Evolutionary conservation across 2,888 invertebrate species (phyloP), one percentile per base, ranked within the genome.

Genomic region (Bellardia bayeri): DNA sequence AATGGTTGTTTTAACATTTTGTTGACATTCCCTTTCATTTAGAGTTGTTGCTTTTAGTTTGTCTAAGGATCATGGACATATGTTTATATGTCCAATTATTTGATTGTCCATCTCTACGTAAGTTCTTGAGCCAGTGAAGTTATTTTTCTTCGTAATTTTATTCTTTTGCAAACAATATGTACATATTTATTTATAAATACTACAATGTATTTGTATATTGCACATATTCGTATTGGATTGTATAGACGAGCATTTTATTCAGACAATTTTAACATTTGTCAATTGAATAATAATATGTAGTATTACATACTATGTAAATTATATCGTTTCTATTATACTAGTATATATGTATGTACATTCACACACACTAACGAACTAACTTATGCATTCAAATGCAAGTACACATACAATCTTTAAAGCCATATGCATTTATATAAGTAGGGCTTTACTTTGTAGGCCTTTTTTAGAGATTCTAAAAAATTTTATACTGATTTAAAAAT

Each of bases 1-100:
- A 84, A 84, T 80, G 16, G 49, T 75, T 80, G 74, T 80, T 80
- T 74, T 75, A 75, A 69, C 37, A 85, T 80, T 69, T 74, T 85
- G 80, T 85, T 85, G 85, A 75, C 61, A 75, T 68, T 69, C 68
- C 63, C 51, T 51, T 69, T 74, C 68, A 63, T 68, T 80, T 75
- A 9, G 61, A 61, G 7, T 54, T 78, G 54, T 66, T 76, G 54
- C 42, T 64, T 40, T 69, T 66, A 84, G 63, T 72, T 78, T 68
- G 81, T 40, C 68, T 63, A 56, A 42, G 76, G 58, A 11, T 30
- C 63, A 51, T 8, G 30, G 30, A 58, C 63, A 51, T 71, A 33
- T 56, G 40, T 51, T 33, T 63, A 30, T 69, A 42, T 49, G 14
- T 30, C 0, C 14, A 56, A 37, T 11, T 4, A 58, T 49, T 33